Evolutionary conservation across 1,140 invertebrate genomes (phyloP).

Genomic region (Caenorhabditis remanei): DNA sequence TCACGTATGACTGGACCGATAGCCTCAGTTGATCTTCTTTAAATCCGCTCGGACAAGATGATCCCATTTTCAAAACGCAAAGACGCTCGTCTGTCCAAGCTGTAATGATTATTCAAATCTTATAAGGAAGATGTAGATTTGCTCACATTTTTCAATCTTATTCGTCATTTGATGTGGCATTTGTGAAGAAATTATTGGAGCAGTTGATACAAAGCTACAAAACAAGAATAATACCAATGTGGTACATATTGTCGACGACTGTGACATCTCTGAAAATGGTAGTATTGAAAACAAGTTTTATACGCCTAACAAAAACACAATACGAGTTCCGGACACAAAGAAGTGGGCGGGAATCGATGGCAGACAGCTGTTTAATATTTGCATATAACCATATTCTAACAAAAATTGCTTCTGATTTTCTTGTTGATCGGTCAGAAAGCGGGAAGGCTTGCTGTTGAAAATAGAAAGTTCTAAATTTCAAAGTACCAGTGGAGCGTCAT

Average conservation of each 20-base stretch:
- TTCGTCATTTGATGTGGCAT: neutral
- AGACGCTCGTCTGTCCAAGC: slow-evolving; percentile 27
- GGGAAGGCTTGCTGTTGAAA: too few species aligned
- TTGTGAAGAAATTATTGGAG: neutral
- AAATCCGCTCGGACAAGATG: slow-evolving; percentile 31
- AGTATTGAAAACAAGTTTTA: neutral
- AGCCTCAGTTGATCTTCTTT: neutral
- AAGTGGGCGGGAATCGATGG: neutral
- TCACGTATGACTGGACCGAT: slow-evolving; percentile 17
- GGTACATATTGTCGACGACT: neutral
- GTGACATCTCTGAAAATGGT: neutral
- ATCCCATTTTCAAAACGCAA: slow-evolving; percentile 48
- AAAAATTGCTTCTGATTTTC: neutral
- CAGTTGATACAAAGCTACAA: neutral
- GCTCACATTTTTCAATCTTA: slow-evolving; percentile 2
- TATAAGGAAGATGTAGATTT: neutral
- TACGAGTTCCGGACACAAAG: neutral
- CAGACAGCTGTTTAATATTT: slow-evolving; percentile 41
- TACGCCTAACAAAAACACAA: neutral
- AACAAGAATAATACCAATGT: neutral
- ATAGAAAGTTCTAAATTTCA: too few species aligned
- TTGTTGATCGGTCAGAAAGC: neutral
- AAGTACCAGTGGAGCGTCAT: neutral
- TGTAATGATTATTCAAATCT: neutral
- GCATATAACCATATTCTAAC: neutral